A percentile compares a stretch with the other conserved stretches of the same genome.
Conservation (phyloP, 2,113 vertebrate species). For the Nothoprocta pentlandii region DNA sequence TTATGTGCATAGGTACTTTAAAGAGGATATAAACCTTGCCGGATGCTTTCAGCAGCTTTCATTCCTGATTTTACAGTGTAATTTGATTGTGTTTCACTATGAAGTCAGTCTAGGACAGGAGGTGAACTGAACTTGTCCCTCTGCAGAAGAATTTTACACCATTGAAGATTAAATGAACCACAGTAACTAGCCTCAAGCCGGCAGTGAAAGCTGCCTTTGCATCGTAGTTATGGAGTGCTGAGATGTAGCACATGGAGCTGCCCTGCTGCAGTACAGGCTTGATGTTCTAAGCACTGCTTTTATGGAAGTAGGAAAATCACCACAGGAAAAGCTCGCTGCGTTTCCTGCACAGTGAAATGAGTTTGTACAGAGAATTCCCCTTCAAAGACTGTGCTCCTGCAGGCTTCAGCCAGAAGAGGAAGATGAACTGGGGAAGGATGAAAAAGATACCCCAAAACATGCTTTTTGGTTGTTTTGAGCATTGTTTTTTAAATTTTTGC, state of each 20-base stretch:
- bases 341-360: background rate
- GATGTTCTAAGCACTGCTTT: background rate
- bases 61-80: slow-evolving; percentile 15
- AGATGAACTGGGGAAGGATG: background rate
- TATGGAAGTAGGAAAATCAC: background rate
- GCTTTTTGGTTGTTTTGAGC: background rate
- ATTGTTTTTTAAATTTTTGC: background rate
- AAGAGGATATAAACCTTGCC: slow-evolving; percentile 40
- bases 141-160: background rate
- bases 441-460: background rate
- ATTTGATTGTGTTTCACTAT: slow-evolving; percentile 6
- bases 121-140: background rate
- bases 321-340: background rate
- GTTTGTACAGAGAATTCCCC: background rate
- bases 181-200: background rate
- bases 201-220: background rate
- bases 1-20: slow-evolving; percentile 10
- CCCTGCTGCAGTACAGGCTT: background rate
- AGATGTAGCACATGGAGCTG: background rate
- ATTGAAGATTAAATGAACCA: background rate
- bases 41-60: slow-evolving; percentile 3
- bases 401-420: background rate
- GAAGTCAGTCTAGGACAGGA: slow-evolving; percentile 34
- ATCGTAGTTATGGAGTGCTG: background rate
- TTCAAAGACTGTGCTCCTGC: background rate